Base-by-base conservation (phyloP, 2,888 invertebrate genomes). In the Liodrosophila aerea region DNA sequence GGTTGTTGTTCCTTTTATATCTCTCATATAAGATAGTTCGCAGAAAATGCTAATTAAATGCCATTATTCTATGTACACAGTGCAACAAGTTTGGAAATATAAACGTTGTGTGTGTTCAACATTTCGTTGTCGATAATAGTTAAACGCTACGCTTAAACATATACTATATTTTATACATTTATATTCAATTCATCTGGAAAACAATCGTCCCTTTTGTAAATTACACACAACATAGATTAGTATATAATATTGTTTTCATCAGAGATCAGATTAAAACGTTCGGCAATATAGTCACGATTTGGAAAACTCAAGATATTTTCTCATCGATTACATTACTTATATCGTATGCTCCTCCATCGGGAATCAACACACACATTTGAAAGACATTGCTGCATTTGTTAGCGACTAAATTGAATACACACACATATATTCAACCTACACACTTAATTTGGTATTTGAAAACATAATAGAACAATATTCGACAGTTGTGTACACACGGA, bases 81-180 rank as follows among this genome's bases (percentile, higher is more conserved):
- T 51, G 22, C 63, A 65, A 69, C 69, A 66, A 64, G 41, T 64
- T 43, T 64, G 39, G 52, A 80, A 77, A 69, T 47, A 51, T 51
- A 41, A 54, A 49, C 51, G 36, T 30, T 56, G 5, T 53, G 39
- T 45, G 27, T 47, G 58, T 51, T 58, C 27, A 39, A 58, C 60
- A 67, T 58, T 76, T 83, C 76, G 69, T 70, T 83, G 81, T 67
- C 76, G 39, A 52, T 41, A 46, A 18, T 30, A 22, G 36, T 33
- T 36, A 51, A 22, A 4, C 33, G 9, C 49, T 37, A 12, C 12
- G n/a, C 30, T 64, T 57, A 56, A 37, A 18, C 7, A 8, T 31
- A 39, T n/a, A n/a, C n/a, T n/a, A n/a, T n/a, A n/a, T n/a, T n/a
- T n/a, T n/a, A n/a, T n/a, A n/a, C n/a, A n/a, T n/a, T n/a, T n/a